Conservation (phyloP, 2,888 invertebrate species). For the Noctua pronuba region DNA sequence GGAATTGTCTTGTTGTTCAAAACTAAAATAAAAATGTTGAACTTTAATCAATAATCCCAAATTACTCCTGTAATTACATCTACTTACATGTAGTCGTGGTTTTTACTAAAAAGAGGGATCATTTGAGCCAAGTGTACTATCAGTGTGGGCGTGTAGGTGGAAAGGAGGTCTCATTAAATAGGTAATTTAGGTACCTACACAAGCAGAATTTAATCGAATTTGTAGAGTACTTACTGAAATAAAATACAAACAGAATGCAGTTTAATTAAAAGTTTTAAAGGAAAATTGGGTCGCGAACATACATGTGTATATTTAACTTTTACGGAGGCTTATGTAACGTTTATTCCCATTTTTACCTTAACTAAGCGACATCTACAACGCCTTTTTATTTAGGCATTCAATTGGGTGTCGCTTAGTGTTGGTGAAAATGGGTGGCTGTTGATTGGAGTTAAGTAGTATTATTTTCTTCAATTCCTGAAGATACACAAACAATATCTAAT, state of each 20-base stretch:
- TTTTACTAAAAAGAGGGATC: slow-evolving; percentile 18
- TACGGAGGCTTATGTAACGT: not conserved
- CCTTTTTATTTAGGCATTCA: not conserved
- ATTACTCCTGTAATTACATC: slow-evolving; percentile 3
- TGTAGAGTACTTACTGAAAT: not conserved
- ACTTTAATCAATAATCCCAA: not conserved
- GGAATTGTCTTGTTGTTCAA: not conserved
- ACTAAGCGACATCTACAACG: not conserved
- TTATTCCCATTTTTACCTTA: not conserved
- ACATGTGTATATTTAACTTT: not conserved
- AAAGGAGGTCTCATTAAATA: not conserved
- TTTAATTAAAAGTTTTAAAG: not conserved
- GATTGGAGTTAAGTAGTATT: not conserved
- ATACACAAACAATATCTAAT: not conserved
- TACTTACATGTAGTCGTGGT: not conserved
- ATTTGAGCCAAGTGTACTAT: not conserved
- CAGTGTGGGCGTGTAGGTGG: slow-evolving; percentile 11
- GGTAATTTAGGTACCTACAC: not conserved
- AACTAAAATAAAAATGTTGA: not conserved
- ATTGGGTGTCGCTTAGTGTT: not conserved
- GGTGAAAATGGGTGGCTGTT: not conserved
- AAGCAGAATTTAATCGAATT: slow-evolving; percentile 9
- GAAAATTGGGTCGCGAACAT: not conserved
- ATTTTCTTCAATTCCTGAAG: not conserved
- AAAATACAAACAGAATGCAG: slow-evolving; percentile 18